Conservation (phyloP, 1,140 invertebrate genomes). For the Ylistrum balloti region DNA sequence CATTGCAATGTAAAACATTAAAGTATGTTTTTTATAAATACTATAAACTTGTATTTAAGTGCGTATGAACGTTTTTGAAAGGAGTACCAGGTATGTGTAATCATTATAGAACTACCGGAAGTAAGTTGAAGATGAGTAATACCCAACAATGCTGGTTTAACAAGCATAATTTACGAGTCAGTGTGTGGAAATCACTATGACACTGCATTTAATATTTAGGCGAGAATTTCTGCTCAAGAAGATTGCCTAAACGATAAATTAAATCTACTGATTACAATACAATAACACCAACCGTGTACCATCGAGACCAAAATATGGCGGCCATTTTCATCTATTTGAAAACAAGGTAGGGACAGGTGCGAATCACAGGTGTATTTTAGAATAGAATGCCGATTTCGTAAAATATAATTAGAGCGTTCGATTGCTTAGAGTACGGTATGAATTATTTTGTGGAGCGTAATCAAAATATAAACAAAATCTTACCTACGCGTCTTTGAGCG, state of each 20-base stretch:
- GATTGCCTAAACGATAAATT: neutral
- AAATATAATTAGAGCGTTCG: neutral
- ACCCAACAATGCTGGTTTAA: neutral
- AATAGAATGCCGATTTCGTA: neutral
- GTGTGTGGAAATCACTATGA: neutral
- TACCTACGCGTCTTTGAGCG: neutral
- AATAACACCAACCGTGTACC: neutral
- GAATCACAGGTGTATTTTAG: neutral
- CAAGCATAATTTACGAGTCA: neutral
- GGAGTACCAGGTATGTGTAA: no score
- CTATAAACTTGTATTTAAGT: no score
- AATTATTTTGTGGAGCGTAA: neutral
- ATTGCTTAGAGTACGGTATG: neutral
- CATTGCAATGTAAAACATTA: no score
- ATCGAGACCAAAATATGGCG: constrained; percentile 18
- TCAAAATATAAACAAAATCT: neutral
- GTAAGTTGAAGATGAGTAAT: constrained; percentile 18
- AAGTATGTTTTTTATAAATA: no score
- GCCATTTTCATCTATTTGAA: constrained; percentile 28
- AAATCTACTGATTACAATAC: neutral
- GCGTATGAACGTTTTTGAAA: no score
- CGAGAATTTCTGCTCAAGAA: neutral
- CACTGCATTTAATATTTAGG: neutral
- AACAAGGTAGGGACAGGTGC: constrained; percentile 31
- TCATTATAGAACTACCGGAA: neutral